Conservation (phyloP, 2,113 vertebrate genomes). For the Platysteira castanea region DNA sequence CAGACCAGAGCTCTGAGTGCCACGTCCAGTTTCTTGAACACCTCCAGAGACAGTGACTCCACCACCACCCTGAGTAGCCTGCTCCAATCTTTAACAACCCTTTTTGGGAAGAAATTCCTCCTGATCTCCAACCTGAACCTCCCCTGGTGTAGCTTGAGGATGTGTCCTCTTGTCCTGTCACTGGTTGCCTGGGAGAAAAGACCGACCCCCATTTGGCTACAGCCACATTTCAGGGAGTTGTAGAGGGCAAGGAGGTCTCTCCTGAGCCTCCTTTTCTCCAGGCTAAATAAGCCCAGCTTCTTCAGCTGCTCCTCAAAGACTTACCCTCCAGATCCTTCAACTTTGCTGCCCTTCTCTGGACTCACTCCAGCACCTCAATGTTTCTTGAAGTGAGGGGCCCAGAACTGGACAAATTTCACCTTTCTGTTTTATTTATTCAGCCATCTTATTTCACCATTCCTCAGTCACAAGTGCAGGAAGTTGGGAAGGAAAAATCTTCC, state of each 20-base stretch:
- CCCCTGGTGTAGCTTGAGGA: not conserved
- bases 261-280: not conserved
- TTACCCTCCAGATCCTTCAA: not conserved
- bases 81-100: not conserved
- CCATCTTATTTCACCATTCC: not conserved
- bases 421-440: not conserved
- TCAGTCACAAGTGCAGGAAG: not conserved
- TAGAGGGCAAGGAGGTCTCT: not conserved
- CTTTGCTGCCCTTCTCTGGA: not conserved
- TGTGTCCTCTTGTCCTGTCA: not conserved
- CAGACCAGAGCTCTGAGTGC: not conserved
- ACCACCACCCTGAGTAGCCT: not conserved
- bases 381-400: not conserved
- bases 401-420: not conserved
- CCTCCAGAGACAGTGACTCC: not conserved
- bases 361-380: not conserved
- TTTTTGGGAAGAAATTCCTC: not conserved
- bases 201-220: not conserved
- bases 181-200: not conserved
- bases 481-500: not conserved
- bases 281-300: not conserved
- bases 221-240: not conserved
- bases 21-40: not conserved
- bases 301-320: not conserved
- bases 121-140: not conserved